A percentile compares a stretch with the other conserved stretches of the same genome.
Conservation (phyloP, 2,113 vertebrate genomes). For the Phylloscopus trochilus region DNA sequence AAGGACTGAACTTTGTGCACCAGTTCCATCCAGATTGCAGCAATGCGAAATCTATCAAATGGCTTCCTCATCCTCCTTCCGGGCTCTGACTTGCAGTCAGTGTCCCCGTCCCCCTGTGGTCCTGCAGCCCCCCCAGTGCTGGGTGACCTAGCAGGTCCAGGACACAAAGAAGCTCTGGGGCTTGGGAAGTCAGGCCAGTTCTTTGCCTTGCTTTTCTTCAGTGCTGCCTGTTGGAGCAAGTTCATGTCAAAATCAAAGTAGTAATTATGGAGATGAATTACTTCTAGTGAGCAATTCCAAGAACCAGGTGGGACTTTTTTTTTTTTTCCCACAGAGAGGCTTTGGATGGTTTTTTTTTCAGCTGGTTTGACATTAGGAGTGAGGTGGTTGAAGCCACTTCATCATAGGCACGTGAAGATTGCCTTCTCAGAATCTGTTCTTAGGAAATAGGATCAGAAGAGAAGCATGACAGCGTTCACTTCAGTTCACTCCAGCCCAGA, state of each 20-base stretch:
- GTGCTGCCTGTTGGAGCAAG: background rate
- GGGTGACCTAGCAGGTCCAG: background rate
- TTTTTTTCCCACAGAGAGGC: accelerated
- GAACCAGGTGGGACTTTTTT: background rate
- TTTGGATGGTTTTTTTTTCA: background rate
- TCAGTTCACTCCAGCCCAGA: background rate
- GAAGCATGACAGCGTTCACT: accelerated
- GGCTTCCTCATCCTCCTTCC: background rate
- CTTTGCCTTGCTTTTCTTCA: background rate
- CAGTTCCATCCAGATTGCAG: background rate
- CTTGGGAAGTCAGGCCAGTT: background rate
- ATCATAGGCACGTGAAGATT: background rate
- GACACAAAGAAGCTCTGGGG: background rate
- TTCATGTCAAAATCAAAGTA: background rate
- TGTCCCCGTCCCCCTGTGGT: background rate
- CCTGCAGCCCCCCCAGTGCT: background rate
- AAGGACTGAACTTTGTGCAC: background rate
- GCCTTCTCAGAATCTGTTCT: accelerated
- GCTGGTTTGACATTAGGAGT: background rate
- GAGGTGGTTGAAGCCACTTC: background rate
- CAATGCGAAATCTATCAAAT: background rate
- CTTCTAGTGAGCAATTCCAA: background rate
- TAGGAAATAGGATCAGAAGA: background rate
- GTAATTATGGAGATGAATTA: accelerated
- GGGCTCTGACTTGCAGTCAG: background rate